phyloP scores from a whole-genome alignment of 2,888 invertebrate species.

The Omphaloscelis lunosa region DNA sequence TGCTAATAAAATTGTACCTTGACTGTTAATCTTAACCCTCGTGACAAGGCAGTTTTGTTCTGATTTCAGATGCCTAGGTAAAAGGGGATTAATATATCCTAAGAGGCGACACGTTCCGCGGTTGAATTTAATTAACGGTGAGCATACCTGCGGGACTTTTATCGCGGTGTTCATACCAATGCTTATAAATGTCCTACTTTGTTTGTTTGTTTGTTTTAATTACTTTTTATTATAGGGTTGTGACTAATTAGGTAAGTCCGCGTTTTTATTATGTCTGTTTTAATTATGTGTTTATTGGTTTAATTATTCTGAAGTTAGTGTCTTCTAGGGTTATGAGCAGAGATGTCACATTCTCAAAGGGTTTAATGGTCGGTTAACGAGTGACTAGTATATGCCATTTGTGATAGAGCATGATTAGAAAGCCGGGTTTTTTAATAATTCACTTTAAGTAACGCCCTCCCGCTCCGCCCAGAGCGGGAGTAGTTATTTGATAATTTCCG shows the following conservation, averaged over 20 bases:
- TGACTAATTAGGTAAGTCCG: conserved; percentile 28
- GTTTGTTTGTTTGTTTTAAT: conserved; percentile 62
- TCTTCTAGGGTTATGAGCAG: neutral
- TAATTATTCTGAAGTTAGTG: neutral
- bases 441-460: too few relatives aligned
- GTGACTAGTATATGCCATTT: neutral
- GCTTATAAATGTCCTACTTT: conserved; percentile 56
- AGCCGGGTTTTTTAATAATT: neutral
- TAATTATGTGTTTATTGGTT: conserved; percentile 14
- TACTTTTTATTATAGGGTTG: conserved; percentile 42
- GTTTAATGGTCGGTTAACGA: neutral
- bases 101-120: conserved; percentile 70
- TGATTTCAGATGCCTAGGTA: conserved; percentile 78
- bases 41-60: conserved; percentile 78
- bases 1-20: conserved; percentile 89
- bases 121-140: conserved; percentile 75
- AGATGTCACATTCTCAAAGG: neutral
- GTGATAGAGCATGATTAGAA: neutral
- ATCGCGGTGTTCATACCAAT: conserved; percentile 61
- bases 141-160: conserved; percentile 70
- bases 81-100: conserved; percentile 74
- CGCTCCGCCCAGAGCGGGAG: too few relatives aligned
- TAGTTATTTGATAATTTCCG: too few relatives aligned
- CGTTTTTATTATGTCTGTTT: conserved; percentile 22
- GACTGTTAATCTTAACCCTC: conserved; percentile 86